A percentile compares a stretch with the other conserved stretches of the same genome.
phyloP scores from a whole-genome alignment of 23 tunicate species.

The Phallusia fumigata region DNA sequence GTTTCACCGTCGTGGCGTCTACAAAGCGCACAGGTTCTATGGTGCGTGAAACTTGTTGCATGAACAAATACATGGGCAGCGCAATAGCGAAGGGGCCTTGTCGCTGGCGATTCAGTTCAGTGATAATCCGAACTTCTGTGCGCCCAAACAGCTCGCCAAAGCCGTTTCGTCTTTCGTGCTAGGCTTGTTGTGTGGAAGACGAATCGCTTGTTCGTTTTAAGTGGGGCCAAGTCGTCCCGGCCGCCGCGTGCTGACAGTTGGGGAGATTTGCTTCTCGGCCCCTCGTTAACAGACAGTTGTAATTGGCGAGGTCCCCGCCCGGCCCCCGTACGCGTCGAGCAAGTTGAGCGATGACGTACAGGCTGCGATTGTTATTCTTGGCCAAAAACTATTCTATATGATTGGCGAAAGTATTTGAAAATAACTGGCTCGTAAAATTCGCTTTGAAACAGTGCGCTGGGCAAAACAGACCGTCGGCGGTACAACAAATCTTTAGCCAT shows the following conservation, averaged over 20 bases:
- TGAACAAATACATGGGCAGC: background rate
- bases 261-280: background rate
- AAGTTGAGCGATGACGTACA: conserved; percentile 2
- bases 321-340: background rate
- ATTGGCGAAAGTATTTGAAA: background rate
- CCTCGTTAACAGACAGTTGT: background rate
- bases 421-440: background rate
- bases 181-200: conserved; percentile 1
- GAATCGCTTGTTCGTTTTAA: conserved; percentile 10
- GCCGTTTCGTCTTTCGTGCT: conserved; percentile 3
- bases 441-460: background rate
- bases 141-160: conserved; percentile 6
- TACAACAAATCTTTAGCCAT: background rate
- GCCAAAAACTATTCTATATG: background rate
- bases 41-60: background rate
- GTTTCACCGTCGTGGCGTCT: background rate
- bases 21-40: background rate
- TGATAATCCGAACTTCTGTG: conserved; percentile 7
- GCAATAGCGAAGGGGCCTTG: background rate
- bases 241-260: conserved; percentile 6
- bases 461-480: background rate
- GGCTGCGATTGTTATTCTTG: background rate
- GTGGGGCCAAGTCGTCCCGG: background rate
- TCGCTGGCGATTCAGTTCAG: conserved; percentile 10
- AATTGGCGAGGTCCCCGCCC: background rate